A percentile compares a stretch with the other conserved stretches of the same genome.
Conservation (phyloP, 2,113 vertebrate genomes). For the Apodemus speciosus region DNA sequence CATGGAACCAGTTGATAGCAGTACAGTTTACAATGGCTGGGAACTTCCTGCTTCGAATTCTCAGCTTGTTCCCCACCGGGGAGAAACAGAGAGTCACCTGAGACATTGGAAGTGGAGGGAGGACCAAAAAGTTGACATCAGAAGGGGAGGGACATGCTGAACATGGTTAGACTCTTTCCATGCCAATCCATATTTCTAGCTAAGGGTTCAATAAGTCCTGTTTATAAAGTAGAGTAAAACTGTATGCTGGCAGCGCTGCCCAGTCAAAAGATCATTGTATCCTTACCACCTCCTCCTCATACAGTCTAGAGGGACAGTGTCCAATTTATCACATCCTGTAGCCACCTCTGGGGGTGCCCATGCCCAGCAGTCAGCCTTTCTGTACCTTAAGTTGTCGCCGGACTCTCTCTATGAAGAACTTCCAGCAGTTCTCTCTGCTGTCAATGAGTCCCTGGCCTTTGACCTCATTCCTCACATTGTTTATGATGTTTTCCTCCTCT, state of each 20-base stretch:
- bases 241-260: not conserved
- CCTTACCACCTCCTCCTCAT: not conserved
- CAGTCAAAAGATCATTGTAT: not conserved
- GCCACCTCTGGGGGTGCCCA: not conserved
- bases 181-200: not conserved
- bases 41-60: slow-evolving; percentile 92
- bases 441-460: slow-evolving; percentile 90
- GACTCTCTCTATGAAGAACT: slow-evolving; percentile 94
- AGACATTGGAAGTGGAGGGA: not conserved
- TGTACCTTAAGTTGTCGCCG: slow-evolving; percentile 93
- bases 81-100: slow-evolving; percentile 96
- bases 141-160: not conserved
- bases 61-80: slow-evolving; percentile 91
- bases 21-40: slow-evolving; percentile 92
- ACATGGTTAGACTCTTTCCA: not conserved
- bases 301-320: not conserved
- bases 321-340: not conserved
- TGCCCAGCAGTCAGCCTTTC: not conserved
- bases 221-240: not conserved
- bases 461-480: slow-evolving; percentile 90
- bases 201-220: not conserved
- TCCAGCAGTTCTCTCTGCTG: slow-evolving; percentile 95
- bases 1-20: slow-evolving; percentile 94
- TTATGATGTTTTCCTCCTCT: slow-evolving; percentile 93
- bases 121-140: not conserved